phyloP scores from a whole-genome alignment of 2,113 vertebrate species.

The Prochilodus magdalenae region DNA sequence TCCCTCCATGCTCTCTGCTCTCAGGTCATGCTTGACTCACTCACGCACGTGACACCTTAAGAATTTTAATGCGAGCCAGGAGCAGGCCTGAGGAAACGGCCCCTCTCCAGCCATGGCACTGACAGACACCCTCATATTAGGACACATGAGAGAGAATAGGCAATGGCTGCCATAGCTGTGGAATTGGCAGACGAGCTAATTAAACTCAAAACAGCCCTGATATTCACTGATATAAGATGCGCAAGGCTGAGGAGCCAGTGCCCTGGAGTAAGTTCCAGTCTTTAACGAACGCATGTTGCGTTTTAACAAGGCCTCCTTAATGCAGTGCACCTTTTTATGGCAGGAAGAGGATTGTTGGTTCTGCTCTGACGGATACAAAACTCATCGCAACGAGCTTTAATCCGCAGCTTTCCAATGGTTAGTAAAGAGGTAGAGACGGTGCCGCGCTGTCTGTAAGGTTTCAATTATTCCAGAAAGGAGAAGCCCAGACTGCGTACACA shows the following conservation, averaged over 20 bases:
- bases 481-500: neutral
- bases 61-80: slow-evolving; percentile 56
- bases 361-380: slow-evolving; percentile 68
- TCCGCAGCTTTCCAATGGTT: slow-evolving; percentile 2
- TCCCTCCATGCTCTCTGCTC: slow-evolving; percentile 53
- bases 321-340: slow-evolving; percentile 67
- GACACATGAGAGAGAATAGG: neutral
- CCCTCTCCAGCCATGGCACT: neutral
- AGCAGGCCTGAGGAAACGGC: slow-evolving; percentile 30
- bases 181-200: slow-evolving; percentile 14
- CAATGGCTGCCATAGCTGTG: neutral
- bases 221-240: neutral
- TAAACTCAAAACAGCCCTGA: slow-evolving; percentile 12
- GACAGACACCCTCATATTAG: slow-evolving; percentile 7
- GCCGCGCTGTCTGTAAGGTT: slow-evolving; percentile 1
- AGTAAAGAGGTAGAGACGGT: neutral
- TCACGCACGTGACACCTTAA: slow-evolving; percentile 45
- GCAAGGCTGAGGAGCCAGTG: slow-evolving; percentile 16
- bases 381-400: slow-evolving; percentile 40
- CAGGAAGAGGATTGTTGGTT: slow-evolving; percentile 72
- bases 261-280: slow-evolving; percentile 44
- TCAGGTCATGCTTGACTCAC: slow-evolving; percentile 53
- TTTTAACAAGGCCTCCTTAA: slow-evolving; percentile 68
- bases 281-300: slow-evolving; percentile 68
- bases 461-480: slow-evolving; percentile 17